These are phyloP conservation scores for Mionectes olivaceus DNA, from an alignment of 2,797 vertebrate species.

Conservation along the genomic window DNA sequence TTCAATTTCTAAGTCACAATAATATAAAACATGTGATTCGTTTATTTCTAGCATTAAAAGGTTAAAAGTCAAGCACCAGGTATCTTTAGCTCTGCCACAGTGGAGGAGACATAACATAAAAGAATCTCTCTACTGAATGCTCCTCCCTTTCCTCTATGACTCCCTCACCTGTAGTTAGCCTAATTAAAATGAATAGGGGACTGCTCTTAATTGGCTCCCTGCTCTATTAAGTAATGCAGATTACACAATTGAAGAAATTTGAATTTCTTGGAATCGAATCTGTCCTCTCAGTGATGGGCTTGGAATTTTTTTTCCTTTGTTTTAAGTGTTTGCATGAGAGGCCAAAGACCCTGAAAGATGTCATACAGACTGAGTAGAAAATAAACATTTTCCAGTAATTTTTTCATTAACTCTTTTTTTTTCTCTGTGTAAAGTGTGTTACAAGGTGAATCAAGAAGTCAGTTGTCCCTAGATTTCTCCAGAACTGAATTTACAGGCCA, in stretches of 20 bases:
- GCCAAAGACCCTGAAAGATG: neutral
- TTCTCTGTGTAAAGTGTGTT: neutral
- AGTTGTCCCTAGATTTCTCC: neutral
- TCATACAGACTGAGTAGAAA: neutral
- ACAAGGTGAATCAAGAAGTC: neutral
- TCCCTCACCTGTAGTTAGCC: conserved; percentile 85
- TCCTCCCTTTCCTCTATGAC: conserved; percentile 57
- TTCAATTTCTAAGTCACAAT: neutral
- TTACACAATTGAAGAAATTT: conserved; percentile 72
- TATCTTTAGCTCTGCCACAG: conserved; percentile 60
- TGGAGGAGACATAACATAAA: conserved; percentile 53
- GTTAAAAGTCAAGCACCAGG: conserved; percentile 59
- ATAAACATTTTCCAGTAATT: neutral
- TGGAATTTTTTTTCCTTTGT: neutral
- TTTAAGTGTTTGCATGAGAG: neutral
- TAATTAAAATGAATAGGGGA: conserved; percentile 82
- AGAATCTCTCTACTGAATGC: conserved; percentile 55
- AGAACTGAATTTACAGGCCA: neutral
- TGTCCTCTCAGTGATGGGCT: neutral
- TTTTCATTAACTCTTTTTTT: neutral
- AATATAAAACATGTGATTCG: neutral
- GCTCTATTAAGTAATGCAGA: conserved; percentile 84
- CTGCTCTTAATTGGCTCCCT: conserved; percentile 81
- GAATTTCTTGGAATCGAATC: conserved; percentile 49
- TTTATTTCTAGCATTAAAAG: conserved; percentile 58